phyloP scores from a whole-genome alignment of 2,888 invertebrate species.

The Oxystoma pomonae region DNA sequence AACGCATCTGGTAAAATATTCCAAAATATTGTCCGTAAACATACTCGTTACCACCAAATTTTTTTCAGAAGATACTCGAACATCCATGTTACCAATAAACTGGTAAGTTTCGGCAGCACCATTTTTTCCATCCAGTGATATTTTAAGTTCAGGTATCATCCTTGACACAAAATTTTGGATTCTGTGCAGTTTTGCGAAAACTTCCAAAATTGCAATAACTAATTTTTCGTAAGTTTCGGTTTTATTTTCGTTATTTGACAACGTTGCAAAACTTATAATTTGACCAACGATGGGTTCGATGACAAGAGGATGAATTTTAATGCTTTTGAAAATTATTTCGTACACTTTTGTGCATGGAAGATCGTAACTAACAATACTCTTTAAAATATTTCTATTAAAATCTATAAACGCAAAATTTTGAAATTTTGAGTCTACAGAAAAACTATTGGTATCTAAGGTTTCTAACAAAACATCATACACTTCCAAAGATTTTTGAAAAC shows the following conservation, averaged over 20 bases:
- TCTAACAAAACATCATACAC: conserved; percentile 31
- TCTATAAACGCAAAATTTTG: conserved; percentile 33
- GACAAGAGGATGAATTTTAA: conserved; percentile 40
- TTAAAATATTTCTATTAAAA: conserved; percentile 36
- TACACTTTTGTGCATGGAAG: conserved; percentile 32
- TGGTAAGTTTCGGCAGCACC: conserved; percentile 21
- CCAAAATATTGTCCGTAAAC: conserved; percentile 37
- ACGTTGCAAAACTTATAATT: conserved; percentile 36
- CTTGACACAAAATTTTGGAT: conserved; percentile 41
- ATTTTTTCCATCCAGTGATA: conserved; percentile 20
- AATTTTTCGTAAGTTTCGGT: conserved; percentile 34
- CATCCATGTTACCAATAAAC: conserved; percentile 24
- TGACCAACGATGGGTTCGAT: conserved; percentile 36
- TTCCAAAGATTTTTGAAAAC: conserved; percentile 30
- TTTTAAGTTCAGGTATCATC: conserved; percentile 36
- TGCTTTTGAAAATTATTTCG: conserved; percentile 35
- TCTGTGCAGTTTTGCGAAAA: conserved; percentile 42
- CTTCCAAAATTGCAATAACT: conserved; percentile 37
- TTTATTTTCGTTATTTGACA: conserved; percentile 27
- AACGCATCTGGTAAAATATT: conserved; percentile 37
- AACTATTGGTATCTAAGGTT: conserved; percentile 27
- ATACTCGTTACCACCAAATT: conserved; percentile 29
- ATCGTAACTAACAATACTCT: conserved; percentile 31
- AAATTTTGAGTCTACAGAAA: conserved; percentile 29
- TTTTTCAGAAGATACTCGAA: conserved; percentile 6